These are phyloP conservation scores for Hyphantria cunea DNA, from an alignment of 1,140 invertebrate genomes.

Conservation along the genomic window DNA sequence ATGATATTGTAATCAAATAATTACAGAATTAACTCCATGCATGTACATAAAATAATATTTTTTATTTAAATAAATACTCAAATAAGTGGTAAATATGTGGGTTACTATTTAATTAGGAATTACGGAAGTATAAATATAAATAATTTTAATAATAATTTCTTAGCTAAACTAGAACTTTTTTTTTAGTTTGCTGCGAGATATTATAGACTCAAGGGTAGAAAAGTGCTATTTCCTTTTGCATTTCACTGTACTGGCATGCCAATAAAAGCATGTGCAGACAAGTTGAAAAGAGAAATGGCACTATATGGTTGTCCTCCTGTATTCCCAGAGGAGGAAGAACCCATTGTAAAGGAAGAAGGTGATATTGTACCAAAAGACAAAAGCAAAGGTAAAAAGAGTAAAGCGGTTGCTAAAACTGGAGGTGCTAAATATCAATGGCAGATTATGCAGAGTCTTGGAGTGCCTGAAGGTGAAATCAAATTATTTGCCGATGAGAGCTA, in stretches of 20 bases:
- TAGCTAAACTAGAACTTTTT: conserved; percentile 9
- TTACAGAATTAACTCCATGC: no score
- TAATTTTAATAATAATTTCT: background rate
- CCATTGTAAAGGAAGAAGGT: conserved; percentile 75
- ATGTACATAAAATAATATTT: no score
- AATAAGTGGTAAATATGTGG: no score
- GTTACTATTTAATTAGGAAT: no score
- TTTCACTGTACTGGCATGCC: conserved; percentile 99
- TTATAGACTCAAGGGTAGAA: conserved; percentile 94
- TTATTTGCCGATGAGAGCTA: conserved; percentile 95
- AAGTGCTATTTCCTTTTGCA: conserved; percentile 98
- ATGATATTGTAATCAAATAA: no score
- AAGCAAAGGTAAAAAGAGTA: conserved; percentile 99
- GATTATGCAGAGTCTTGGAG: conserved; percentile 97
- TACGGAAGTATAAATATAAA: no score
- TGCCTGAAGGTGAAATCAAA: conserved; percentile 95
- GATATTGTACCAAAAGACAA: conserved; percentile 93
- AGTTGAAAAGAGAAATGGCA: conserved; percentile 96
- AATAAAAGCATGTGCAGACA: conserved; percentile 98
- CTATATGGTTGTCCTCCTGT: conserved; percentile 95
- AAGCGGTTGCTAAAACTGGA: conserved; percentile 96
- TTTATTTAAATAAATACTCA: no score
- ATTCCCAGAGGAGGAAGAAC: conserved; percentile 88
- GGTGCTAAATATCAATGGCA: conserved; percentile 98
- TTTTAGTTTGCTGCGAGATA: conserved; percentile 94